phyloP scores from a whole-genome alignment of 1,140 invertebrate species.

The Drosophila nebulosa region DNA sequence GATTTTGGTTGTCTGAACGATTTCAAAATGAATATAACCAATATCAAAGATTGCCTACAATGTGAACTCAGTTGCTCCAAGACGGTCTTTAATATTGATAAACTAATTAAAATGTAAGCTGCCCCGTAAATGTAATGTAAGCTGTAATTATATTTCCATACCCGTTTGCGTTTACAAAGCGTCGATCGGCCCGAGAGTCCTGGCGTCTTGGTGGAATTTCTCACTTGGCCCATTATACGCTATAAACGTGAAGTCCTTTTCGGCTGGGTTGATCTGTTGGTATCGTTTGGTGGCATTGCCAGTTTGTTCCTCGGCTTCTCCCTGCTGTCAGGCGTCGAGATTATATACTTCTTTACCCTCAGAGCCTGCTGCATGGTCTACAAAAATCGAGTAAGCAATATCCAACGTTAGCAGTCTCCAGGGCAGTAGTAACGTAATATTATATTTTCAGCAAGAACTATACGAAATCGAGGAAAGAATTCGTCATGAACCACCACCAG shows the following conservation, averaged over 20 bases:
- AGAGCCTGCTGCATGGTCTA: conserved; percentile 85
- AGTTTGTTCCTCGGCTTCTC: conserved; percentile 89
- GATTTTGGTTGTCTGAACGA: conserved; percentile 84
- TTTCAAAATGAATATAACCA: conserved; percentile 83
- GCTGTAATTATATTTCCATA: neutral
- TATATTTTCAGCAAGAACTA: conserved; percentile 57
- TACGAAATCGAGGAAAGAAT: conserved; percentile 74
- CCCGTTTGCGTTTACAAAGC: conserved; percentile 26
- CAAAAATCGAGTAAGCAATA: conserved; percentile 71
- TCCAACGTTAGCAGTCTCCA: too few species aligned
- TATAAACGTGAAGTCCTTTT: conserved; percentile 89
- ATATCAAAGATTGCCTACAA: conserved; percentile 83
- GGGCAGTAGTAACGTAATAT: too few species aligned
- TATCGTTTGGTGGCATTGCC: conserved; percentile 84
- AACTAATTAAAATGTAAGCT: conserved; percentile 84
- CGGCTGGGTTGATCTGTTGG: conserved; percentile 89
- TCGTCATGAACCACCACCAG: conserved; percentile 58
- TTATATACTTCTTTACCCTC: conserved; percentile 88
- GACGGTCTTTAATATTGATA: conserved; percentile 88
- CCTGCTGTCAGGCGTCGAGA: conserved; percentile 86
- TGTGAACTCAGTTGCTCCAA: conserved; percentile 87
- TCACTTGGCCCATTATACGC: conserved; percentile 87
- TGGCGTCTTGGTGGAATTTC: conserved; percentile 82
- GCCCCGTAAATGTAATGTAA: neutral
- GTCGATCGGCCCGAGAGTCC: conserved; percentile 49